A percentile compares a stretch with the other conserved stretches of the same genome.
Conservation (phyloP, 1,140 invertebrate species). For the Luehdorfia chinensis region DNA sequence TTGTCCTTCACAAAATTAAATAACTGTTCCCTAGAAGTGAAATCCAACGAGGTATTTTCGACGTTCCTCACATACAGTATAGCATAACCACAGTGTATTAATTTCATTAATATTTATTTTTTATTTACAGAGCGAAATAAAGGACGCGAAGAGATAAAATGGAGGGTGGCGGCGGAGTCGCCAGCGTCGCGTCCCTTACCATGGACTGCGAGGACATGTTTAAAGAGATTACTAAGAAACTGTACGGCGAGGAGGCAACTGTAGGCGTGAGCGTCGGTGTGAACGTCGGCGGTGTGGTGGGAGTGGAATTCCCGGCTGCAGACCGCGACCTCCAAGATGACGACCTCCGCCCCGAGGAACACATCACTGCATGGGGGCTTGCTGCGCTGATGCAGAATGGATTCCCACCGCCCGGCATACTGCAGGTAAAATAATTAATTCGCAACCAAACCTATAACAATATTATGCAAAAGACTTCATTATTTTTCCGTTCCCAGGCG, state of each 20-base stretch:
- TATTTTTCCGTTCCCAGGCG: slow-evolving; percentile 43
- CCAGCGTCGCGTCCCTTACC: slow-evolving; percentile 58
- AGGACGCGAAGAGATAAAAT: slow-evolving; percentile 24
- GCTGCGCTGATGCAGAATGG: slow-evolving; percentile 86
- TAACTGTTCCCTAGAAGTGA: not conserved
- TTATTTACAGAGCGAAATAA: not conserved
- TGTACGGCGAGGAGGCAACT: slow-evolving; percentile 89
- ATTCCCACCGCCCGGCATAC: slow-evolving; percentile 79
- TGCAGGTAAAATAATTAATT: no score
- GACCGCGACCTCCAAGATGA: slow-evolving; percentile 69
- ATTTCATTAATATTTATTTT: not conserved
- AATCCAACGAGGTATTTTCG: slow-evolving; percentile 16
- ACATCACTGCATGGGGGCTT: slow-evolving; percentile 82
- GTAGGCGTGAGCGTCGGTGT: slow-evolving; percentile 46
- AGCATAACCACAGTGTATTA: not conserved
- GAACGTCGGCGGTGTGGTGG: slow-evolving; percentile 37
- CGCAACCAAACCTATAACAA: no score
- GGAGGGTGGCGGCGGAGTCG: slow-evolving; percentile 52
- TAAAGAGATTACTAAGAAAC: slow-evolving; percentile 93
- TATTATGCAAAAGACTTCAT: no score
- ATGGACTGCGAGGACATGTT: slow-evolving; percentile 79
- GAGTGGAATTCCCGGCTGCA: slow-evolving; percentile 69
- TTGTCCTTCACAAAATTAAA: not conserved
- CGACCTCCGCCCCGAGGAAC: slow-evolving; percentile 81
- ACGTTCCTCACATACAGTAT: not conserved